Evolutionary conservation across 2,797 vertebrate species (phyloP).

Genomic region (Trachurus trachurus): DNA sequence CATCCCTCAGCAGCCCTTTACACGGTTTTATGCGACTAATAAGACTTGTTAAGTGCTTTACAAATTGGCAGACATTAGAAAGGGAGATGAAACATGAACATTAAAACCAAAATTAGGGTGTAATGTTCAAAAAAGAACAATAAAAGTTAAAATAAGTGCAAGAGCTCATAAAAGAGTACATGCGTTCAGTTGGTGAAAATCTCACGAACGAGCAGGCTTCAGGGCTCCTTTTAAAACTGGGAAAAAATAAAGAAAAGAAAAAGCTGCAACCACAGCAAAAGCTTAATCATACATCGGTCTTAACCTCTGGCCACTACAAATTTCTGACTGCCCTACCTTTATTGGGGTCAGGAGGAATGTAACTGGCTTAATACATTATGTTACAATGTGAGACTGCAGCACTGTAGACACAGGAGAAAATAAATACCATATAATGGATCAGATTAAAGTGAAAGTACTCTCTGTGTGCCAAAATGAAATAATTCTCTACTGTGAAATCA

Average conservation of each 20-base stretch:
- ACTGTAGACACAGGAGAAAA: not conserved
- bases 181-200: conserved; percentile 13
- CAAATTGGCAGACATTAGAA: conserved; percentile 20
- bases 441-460: not conserved
- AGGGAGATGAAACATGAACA: conserved; percentile 9
- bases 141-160: conserved; percentile 18
- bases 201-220: not conserved
- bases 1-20: conserved; percentile 3
- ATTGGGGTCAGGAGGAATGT: not conserved
- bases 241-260: not conserved
- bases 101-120: conserved; percentile 16
- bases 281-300: not conserved
- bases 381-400: not conserved
- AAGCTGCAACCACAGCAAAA: conserved; percentile 5
- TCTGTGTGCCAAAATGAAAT: not conserved
- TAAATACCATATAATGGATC: not conserved
- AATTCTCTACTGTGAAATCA: conserved; percentile 19
- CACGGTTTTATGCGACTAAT: conserved; percentile 1
- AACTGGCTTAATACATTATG: not conserved
- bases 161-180: not conserved
- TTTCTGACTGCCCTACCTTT: not conserved
- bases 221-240: not conserved
- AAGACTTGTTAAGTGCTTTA: conserved; percentile 19
- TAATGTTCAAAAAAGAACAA: conserved; percentile 3
- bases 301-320: not conserved